Percentiles rank a stretch among this genome's conserved stretches.
These are phyloP conservation scores for Cyclophora albipunctata DNA, from an alignment of 2,888 invertebrate genomes.

Conservation along the genomic window DNA sequence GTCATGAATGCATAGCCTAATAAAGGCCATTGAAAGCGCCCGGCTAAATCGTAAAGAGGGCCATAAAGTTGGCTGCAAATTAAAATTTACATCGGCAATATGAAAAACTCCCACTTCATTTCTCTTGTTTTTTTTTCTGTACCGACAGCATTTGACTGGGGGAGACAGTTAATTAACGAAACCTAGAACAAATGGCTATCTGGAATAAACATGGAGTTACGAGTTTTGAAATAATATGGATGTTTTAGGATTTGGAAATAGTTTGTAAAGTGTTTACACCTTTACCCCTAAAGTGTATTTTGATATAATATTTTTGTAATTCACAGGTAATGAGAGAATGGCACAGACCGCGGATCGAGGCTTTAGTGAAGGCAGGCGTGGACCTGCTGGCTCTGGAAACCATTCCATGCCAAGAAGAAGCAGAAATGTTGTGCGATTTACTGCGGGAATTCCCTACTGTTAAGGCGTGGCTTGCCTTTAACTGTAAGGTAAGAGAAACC, in stretches of 20 bases:
- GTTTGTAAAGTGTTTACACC: too few relatives aligned
- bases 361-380: conserved; percentile 85
- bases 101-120: conserved; percentile 64
- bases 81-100: conserved; percentile 73
- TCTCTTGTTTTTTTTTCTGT: conserved; percentile 55
- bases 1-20: conserved; percentile 62
- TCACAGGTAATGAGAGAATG: conserved; percentile 81
- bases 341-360: conserved; percentile 88
- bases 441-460: conserved; percentile 84
- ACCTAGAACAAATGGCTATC: conserved; percentile 58
- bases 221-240: conserved; percentile 7
- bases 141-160: conserved; percentile 57
- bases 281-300: too few relatives aligned
- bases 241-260: too few relatives aligned
- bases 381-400: conserved; percentile 94
- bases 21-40: conserved; percentile 62
- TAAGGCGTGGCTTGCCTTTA: conserved; percentile 92
- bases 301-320: too few relatives aligned
- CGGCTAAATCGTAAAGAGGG: conserved; percentile 69
- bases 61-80: conserved; percentile 71
- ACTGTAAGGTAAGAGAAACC: conserved; percentile 80
- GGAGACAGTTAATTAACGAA: conserved; percentile 68
- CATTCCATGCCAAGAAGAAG: conserved; percentile 91
- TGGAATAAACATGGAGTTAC: conserved; percentile 41
- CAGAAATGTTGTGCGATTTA: conserved; percentile 85